phyloP scores from a whole-genome alignment of 2,888 invertebrate species.

The Electrophaes corylata region DNA sequence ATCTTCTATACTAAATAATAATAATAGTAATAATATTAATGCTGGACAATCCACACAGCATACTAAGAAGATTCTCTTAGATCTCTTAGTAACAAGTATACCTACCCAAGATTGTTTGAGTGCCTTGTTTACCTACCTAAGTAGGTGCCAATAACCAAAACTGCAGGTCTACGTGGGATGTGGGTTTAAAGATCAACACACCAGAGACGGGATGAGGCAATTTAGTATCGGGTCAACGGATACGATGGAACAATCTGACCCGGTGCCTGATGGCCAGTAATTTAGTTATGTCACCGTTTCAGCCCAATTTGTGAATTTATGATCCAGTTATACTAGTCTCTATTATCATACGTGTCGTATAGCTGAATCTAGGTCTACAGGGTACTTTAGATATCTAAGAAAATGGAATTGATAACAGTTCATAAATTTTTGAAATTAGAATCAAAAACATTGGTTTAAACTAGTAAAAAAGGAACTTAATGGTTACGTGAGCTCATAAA shows the following conservation, averaged over 20 bases:
- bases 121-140: no score
- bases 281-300: slow-evolving; percentile 21
- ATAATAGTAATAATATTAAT: no score
- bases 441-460: no score
- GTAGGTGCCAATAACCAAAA: neutral
- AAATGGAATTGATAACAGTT: no score
- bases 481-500: no score
- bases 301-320: slow-evolving; percentile 10
- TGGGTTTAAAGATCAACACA: slow-evolving; percentile 66
- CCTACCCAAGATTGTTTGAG: no score
- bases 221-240: slow-evolving; percentile 64
- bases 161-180: slow-evolving; percentile 39
- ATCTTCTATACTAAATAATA: no score
- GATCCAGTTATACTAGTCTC: neutral
- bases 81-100: no score
- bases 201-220: slow-evolving; percentile 59
- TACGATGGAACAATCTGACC: slow-evolving; percentile 28
- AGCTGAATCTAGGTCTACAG: neutral
- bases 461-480: no score
- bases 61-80: no score
- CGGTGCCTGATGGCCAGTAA: slow-evolving; percentile 10
- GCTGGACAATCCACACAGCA: no score
- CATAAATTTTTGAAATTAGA: no score
- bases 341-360: neutral
- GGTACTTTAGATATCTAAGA: neutral